Conservation (phyloP, 2,888 invertebrate genomes). For the Oithona nana region DNA sequence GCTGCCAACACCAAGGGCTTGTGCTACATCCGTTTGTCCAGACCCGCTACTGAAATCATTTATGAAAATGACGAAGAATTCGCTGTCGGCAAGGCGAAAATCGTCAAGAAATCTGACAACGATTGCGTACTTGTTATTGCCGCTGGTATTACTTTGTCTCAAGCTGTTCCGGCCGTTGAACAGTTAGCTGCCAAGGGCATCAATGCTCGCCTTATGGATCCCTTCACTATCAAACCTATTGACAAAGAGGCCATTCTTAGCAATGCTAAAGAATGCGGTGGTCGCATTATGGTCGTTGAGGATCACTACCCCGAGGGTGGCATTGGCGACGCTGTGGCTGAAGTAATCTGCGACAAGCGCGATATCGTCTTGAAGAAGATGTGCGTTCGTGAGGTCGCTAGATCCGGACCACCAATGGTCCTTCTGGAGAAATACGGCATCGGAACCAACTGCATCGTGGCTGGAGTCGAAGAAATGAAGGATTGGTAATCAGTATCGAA, state of each 20-base stretch:
- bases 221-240: constrained; percentile 87
- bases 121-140: constrained; percentile 56
- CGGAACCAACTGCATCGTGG: constrained; percentile 54
- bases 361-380: constrained; percentile 54
- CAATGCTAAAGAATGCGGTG: constrained; percentile 57
- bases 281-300: constrained; percentile 74
- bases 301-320: constrained; percentile 90
- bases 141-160: constrained; percentile 80
- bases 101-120: constrained; percentile 49
- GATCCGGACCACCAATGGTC: constrained; percentile 72
- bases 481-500: constrained; percentile 14
- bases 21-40: constrained; percentile 85
- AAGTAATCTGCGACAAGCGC: constrained; percentile 51
- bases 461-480: constrained; percentile 42
- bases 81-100: constrained; percentile 53
- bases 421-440: constrained; percentile 77
- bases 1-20: constrained; percentile 87
- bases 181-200: constrained; percentile 41
- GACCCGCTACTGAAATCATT: constrained; percentile 69
- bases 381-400: constrained; percentile 61
- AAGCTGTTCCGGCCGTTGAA: constrained; percentile 65
- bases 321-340: constrained; percentile 79
- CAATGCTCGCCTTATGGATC: constrained; percentile 67
- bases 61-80: constrained; percentile 69
- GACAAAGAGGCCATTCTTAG: constrained; percentile 54